Percentiles rank a stretch among this genome's conserved stretches.
These are phyloP conservation scores for Scatophagus argus DNA, from an alignment of 2,113 vertebrate species.

Conservation along the genomic window DNA sequence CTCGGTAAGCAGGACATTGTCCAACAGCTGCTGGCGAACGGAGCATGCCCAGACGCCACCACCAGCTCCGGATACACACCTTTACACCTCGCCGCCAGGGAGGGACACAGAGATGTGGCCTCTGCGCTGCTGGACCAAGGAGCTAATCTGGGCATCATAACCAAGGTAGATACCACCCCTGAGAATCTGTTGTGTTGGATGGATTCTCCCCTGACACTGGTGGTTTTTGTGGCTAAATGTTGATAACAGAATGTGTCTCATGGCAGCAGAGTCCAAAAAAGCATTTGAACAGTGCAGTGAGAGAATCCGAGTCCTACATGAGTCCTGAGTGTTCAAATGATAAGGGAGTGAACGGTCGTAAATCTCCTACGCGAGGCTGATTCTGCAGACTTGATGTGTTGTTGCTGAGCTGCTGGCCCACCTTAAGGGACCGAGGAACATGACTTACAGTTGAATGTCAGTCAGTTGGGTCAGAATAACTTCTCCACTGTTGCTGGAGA, in stretches of 20 bases:
- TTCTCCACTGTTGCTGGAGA: not conserved
- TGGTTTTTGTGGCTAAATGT: not conserved
- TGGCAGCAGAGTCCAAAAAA: too few species aligned
- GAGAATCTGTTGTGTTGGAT: too few species aligned
- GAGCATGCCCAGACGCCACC: conserved; percentile 90
- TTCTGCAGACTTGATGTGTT: not conserved
- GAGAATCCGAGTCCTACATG: too few species aligned
- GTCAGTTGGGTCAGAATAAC: conserved; percentile 15
- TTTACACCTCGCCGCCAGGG: conserved; percentile 92
- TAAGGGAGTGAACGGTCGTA: not conserved
- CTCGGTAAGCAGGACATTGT: conserved; percentile 96
- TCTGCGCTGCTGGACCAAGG: conserved; percentile 92
- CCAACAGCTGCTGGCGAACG: conserved; percentile 91
- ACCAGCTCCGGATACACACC: conserved; percentile 96
- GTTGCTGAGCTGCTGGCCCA: not conserved
- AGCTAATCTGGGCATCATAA: conserved; percentile 91
- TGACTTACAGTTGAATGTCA: not conserved
- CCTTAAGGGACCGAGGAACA: not conserved
- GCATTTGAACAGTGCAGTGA: too few species aligned
- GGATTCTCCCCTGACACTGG: not conserved
- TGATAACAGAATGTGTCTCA: not conserved
- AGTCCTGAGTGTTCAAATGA: too few species aligned
- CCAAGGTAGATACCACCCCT: conserved; percentile 87
- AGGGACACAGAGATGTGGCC: conserved; percentile 94
- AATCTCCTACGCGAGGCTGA: not conserved